Evolutionary conservation across 2,113 vertebrate species (phyloP).

Genomic region (Podarcis cretensis): DNA sequence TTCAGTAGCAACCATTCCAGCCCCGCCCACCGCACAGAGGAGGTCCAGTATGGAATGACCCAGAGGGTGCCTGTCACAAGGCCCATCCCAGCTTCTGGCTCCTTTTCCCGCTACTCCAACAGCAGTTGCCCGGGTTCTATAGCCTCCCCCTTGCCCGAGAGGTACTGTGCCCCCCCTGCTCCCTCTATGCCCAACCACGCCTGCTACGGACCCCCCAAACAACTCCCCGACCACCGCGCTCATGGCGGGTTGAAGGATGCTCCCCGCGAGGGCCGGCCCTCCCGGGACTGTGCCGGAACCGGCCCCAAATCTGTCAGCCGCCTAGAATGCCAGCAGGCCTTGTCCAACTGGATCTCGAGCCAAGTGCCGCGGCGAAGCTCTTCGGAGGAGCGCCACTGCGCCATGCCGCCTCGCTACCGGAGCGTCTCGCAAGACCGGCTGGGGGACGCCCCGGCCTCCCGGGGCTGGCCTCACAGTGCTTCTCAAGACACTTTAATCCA

Average conservation of each 20-base stretch:
- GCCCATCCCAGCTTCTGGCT: constrained; percentile 78
- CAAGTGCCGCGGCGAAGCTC: constrained; percentile 79
- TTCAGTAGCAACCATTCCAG: constrained; percentile 78
- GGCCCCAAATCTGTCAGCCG: constrained; percentile 70
- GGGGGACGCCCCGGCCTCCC: constrained; percentile 72
- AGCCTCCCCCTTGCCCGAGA: constrained; percentile 55
- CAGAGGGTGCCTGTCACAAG: constrained; percentile 72
- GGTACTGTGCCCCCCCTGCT: constrained; percentile 39
- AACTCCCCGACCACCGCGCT: constrained; percentile 69
- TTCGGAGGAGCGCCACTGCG: constrained; percentile 76
- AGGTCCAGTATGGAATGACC: constrained; percentile 82
- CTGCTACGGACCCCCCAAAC: constrained; percentile 74
- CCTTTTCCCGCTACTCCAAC: constrained; percentile 73
- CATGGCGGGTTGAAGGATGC: constrained; percentile 59
- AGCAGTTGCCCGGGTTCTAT: constrained; percentile 66
- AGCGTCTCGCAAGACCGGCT: constrained; percentile 94
- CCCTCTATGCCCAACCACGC: constrained; percentile 74
- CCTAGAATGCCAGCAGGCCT: constrained; percentile 87
- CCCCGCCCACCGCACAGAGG: constrained; percentile 78
- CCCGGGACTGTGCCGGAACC: constrained; percentile 62
- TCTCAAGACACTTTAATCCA: constrained; percentile 92
- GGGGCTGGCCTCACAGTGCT: constrained; percentile 89
- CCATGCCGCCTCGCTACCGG: constrained; percentile 86
- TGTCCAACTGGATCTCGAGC: constrained; percentile 91
- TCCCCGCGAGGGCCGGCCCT: constrained; percentile 50